Base-by-base conservation (phyloP, 2,888 invertebrate species). In the Drosophila borborema region DNA sequence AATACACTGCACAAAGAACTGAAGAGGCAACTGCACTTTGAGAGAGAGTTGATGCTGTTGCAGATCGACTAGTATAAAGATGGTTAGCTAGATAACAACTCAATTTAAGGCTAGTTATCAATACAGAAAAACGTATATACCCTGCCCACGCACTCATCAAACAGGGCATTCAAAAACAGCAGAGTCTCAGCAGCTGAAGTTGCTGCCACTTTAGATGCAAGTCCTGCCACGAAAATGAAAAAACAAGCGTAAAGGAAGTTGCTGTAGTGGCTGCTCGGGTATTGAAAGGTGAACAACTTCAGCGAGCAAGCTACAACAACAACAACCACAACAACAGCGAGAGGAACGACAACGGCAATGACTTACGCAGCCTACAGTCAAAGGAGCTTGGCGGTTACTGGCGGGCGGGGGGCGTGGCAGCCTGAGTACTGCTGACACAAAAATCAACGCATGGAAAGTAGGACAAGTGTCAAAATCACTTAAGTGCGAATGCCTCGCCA, bases 381-480 rank as follows among this genome's bases (percentile, higher is more conserved):
- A 12, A 6, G 23, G 54, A 12, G 10, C 2, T 41, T n/a, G 40
- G 38, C 28, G 38, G 48, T 28, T 23, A 4, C 20, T n/a, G 10
- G 28, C 55, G 45, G 10, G 28, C 55, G 34, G 23, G 34, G 34
- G 60, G 63, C 23, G 34, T 43, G 41, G 53, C 51, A 45, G 64
- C 55, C 61, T 77, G 72, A 74, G 65, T 61, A 73, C 76, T 82
- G 86, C 89, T 86, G 86, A 86, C 86, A 86, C 84, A 86, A 86
- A 86, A 86, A 86, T 89, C 86, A 86, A 86, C 89, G 89, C 89
- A 89, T 89, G 84, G 80, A 89, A 86, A 86, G 85, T 86, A 72
- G 86, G 87, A 89, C 86, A 86, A 86, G 86, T 86, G 86, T 86
- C 89, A 86, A 89, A 86, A 86, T 89, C 89, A 86, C 86, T 86